Evolutionary conservation across 2,888 invertebrate genomes (phyloP).

Genomic region (Spicauda simplicius): DNA sequence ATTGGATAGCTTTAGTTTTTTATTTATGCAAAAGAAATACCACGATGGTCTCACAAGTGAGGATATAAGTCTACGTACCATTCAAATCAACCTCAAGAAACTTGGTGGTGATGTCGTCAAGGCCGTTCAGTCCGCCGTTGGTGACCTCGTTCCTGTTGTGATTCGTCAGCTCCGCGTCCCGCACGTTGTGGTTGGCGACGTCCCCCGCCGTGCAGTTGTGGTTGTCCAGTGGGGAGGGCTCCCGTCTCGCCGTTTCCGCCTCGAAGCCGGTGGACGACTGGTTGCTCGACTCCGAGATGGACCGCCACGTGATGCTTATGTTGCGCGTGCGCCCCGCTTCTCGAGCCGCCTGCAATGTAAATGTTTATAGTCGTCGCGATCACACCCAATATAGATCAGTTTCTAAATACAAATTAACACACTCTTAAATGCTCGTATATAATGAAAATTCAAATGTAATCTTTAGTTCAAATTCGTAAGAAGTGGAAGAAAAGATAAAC

Average conservation of each 20-base stretch:
- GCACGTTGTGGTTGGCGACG: slow-evolving; percentile 54
- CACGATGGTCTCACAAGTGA: too few species aligned
- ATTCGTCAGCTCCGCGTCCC: slow-evolving; percentile 49
- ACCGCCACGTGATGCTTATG: slow-evolving; percentile 81
- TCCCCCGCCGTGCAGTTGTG: slow-evolving; percentile 45
- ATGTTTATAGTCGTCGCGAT: too few species aligned
- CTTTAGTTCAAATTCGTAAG: too few species aligned
- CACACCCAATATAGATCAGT: too few species aligned
- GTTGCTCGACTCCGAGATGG: slow-evolving; percentile 79
- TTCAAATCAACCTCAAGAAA: slow-evolving; percentile 76
- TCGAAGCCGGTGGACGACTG: slow-evolving; percentile 73
- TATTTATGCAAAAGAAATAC: too few species aligned
- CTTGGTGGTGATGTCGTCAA: slow-evolving; percentile 63
- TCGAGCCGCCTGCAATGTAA: slow-evolving; percentile 58
- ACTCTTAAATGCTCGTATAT: too few species aligned
- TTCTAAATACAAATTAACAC: too few species aligned
- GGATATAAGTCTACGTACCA: slow-evolving; percentile 55
- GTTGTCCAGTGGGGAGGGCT: slow-evolving; percentile 11
- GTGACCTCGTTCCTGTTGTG: slow-evolving; percentile 31
- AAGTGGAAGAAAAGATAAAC: too few species aligned
- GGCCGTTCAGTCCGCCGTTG: slow-evolving; percentile 56
- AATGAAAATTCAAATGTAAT: too few species aligned
- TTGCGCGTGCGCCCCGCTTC: slow-evolving; percentile 67
- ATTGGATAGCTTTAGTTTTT: too few species aligned
- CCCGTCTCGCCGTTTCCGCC: slow-evolving; percentile 47